These are phyloP conservation scores for Tricholaema leucomelas DNA, from an alignment of 2,113 vertebrate species.

Conservation along the genomic window DNA sequence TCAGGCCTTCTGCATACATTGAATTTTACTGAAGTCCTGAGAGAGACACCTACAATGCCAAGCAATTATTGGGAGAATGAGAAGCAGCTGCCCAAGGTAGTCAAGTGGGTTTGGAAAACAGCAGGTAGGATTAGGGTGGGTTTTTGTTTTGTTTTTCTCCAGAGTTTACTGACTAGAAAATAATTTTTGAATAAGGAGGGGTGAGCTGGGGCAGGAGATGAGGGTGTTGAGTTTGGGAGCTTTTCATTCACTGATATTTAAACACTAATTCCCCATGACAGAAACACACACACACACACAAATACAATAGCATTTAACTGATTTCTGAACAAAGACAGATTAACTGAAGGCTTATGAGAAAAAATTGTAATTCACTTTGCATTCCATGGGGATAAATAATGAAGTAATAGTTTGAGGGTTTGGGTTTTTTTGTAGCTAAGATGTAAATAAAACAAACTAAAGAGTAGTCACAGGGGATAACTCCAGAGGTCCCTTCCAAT, in stretches of 20 bases:
- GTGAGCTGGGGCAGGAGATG: no score
- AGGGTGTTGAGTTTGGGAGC: no score
- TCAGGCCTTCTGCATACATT: background rate
- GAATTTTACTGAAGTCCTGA: background rate
- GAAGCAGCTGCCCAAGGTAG: background rate
- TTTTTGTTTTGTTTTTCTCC: background rate
- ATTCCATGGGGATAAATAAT: background rate
- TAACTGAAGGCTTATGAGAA: background rate
- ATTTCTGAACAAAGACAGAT: background rate
- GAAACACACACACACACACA: background rate
- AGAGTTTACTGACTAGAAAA: background rate
- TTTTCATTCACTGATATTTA: background rate
- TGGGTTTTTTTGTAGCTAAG: background rate
- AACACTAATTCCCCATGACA: background rate
- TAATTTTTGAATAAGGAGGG: background rate
- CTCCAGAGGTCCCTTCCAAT: background rate
- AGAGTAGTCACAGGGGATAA: background rate
- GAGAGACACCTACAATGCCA: background rate
- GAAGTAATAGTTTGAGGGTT: background rate
- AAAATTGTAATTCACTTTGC: background rate
- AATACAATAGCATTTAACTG: background rate
- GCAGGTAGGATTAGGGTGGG: background rate
- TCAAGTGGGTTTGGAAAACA: background rate
- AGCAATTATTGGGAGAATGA: background rate
- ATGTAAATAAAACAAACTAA: background rate